Base-by-base conservation (phyloP, 2,113 vertebrate genomes). In the Pseudorhombus dupliciocellatus region DNA sequence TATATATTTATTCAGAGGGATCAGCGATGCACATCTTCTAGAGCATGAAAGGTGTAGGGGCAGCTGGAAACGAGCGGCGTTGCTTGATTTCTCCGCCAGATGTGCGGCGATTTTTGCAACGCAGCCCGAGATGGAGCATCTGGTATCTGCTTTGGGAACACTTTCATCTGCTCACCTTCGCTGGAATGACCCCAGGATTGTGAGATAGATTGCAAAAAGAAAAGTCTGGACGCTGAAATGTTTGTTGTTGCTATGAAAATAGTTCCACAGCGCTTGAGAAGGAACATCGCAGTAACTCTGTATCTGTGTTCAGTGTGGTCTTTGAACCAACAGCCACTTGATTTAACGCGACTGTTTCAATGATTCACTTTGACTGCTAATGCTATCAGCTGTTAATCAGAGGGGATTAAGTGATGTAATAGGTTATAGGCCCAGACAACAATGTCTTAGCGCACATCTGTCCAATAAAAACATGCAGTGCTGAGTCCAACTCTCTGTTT, bases 41-140 rank as follows among this genome's bases (percentile, higher is more conserved):
- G 30, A 59, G 54, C 58, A 81, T 79, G 66, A 80, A 75, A 81
- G 66, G 75, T 62, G 64, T 50, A 62, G 44, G 44, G 58, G 61
- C 75, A 73, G 77, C 81, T 66, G 69, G 64, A 89, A 82, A 51
- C 31, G 7, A 84, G 64, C 63, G 52, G 44, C 64, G 61, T 73
- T 67, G 75, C 71, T 71, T 65, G 66, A 91, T 90, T 81, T 60
- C 50, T 81, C 83, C 66, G 68, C 83, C 91, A 92, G 87, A 91
- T 92, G 89, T 79, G 40, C 21, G 20, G 24, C 81, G 73, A 87
- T 91, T 85, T 87, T 80, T 80, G 68, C 37, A 24, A 14, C 6
- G 31, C 51, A 71, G 75, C 73, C 64, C 75, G 54, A 56, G 40
- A 44, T 79, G 30, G 54, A 83, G 70, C 87, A 81, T 91, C 81